These are phyloP conservation scores for Leptoclinus maculatus DNA, from an alignment of 2,797 vertebrate genomes.

Conservation along the genomic window DNA sequence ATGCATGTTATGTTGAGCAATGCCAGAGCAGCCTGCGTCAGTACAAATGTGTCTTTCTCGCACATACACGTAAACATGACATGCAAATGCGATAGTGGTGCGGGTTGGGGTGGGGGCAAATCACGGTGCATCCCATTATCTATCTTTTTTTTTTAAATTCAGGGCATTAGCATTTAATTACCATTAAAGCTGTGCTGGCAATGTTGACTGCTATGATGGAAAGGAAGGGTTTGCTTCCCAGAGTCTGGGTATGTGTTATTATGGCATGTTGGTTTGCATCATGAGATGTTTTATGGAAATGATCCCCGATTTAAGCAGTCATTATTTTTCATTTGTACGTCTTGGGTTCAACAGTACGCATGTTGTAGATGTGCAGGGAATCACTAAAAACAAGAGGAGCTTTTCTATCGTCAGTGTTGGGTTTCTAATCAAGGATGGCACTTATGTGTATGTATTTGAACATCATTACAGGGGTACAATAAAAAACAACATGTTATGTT, in stretches of 20 bases:
- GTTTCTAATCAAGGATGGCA: conserved; percentile 1
- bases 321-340: not conserved
- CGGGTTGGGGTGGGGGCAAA: conserved; percentile 2
- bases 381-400: not conserved
- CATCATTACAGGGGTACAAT: not conserved
- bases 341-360: not conserved
- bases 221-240: conserved; percentile 2
- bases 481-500: not conserved
- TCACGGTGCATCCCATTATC: conserved; percentile 58
- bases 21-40: conserved; percentile 34
- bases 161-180: conserved; percentile 55
- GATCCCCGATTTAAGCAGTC: not conserved
- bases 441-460: not conserved
- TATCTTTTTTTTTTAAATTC: conserved; percentile 22
- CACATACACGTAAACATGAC: conserved; percentile 22
- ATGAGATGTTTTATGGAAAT: conserved; percentile 31
- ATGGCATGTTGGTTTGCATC: conserved; percentile 21
- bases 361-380: not conserved
- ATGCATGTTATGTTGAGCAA: not conserved
- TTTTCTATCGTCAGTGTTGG: not conserved
- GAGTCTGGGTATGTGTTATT: not conserved
- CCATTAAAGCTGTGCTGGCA: conserved; percentile 35
- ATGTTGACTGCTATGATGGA: not conserved
- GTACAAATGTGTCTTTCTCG: conserved; percentile 30
- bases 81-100: not conserved